A percentile compares a stretch with the other conserved stretches of the same genome.
Conservation (phyloP, 2,888 invertebrate genomes). For the Cryptosula pallasiana region DNA sequence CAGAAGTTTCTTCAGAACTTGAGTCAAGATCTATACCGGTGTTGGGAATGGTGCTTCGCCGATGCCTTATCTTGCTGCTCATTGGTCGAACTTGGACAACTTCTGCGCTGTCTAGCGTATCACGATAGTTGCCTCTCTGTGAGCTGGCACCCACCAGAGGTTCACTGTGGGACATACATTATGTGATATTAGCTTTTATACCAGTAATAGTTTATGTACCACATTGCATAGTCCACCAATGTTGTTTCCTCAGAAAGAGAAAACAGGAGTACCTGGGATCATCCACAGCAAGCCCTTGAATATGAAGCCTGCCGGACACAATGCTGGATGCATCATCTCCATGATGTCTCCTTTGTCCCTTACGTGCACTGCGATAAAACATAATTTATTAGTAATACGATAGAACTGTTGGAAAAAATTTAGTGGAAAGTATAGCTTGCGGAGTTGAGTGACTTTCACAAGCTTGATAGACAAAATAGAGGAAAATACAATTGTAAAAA, state of each 20-base stretch:
- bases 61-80: not conserved
- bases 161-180: not conserved
- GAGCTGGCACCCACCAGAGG: not conserved
- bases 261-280: not conserved
- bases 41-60: not conserved
- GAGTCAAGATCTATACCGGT: too few species aligned
- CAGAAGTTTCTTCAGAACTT: too few species aligned
- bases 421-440: too few species aligned
- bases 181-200: too few species aligned
- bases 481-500: too few species aligned
- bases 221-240: too few species aligned
- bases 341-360: not conserved
- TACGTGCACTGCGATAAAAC: too few species aligned
- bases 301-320: not conserved
- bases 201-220: too few species aligned
- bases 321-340: not conserved
- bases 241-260: too few species aligned
- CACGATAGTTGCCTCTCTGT: constrained; percentile 1
- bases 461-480: not conserved
- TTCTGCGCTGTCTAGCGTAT: not conserved
- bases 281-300: not conserved
- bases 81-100: constrained; percentile 8
- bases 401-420: too few species aligned
- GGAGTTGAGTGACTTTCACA: too few species aligned
- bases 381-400: too few species aligned